Evolutionary conservation across 1,140 invertebrate species (phyloP).

Genomic region (Calliphora vicina): DNA sequence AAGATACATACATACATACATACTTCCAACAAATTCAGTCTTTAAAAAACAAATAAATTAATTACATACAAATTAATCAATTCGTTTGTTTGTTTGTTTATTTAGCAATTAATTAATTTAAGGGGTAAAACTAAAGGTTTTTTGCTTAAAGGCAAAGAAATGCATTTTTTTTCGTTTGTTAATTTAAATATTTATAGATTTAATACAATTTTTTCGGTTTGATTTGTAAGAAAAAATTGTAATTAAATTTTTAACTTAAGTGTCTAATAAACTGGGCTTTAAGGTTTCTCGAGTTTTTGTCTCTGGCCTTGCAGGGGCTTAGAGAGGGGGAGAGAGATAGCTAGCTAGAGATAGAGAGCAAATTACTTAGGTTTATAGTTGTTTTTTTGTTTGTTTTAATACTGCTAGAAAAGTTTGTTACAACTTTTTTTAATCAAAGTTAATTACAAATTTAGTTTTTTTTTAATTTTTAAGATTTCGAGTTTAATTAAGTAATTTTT

Average conservation of each 20-base stretch:
- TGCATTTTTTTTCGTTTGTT: too few species aligned
- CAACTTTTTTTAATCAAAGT: neutral
- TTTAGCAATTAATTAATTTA: too few species aligned
- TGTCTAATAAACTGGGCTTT: conserved; percentile 26
- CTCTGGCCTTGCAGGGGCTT: neutral
- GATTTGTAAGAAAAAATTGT: neutral
- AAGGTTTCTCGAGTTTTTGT: neutral
- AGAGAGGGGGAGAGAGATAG: neutral
- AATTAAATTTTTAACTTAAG: neutral
- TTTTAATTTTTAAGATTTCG: conserved; percentile 3
- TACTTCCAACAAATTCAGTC: conserved; percentile 25
- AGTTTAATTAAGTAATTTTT: neutral
- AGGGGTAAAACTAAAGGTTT: too few species aligned
- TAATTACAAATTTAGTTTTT: neutral
- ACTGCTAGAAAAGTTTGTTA: conserved; percentile 11
- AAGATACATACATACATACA: too few species aligned
- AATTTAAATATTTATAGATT: too few species aligned
- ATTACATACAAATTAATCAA: too few species aligned
- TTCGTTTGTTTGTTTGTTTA: too few species aligned
- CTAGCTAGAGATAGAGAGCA: neutral
- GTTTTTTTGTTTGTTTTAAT: neutral
- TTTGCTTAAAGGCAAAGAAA: too few species aligned
- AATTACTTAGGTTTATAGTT: neutral
- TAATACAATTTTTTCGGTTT: neutral
- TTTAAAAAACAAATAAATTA: too few species aligned